Percentiles rank a stretch among this genome's conserved stretches.
Evolutionary conservation across 2,888 invertebrate genomes (phyloP).

Genomic region (Thera britannica): DNA sequence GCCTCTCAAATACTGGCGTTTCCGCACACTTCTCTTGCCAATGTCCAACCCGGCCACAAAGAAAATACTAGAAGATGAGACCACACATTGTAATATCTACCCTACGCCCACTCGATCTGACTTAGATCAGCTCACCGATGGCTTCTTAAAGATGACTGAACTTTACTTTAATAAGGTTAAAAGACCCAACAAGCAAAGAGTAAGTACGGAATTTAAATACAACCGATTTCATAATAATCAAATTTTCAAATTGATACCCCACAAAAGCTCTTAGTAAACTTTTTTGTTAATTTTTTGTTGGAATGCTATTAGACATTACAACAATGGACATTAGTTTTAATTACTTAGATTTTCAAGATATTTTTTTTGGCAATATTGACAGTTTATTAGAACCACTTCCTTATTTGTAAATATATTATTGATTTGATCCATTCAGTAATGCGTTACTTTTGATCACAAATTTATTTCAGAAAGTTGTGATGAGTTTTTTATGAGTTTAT

Average conservation of each 20-base stretch:
- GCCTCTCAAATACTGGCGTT: conserved; percentile 95
- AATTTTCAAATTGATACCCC: background rate
- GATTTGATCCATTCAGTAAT: conserved; percentile 9
- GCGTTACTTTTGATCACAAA: conserved; percentile 15
- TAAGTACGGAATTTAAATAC: conserved; percentile 75
- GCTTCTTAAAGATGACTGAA: conserved; percentile 93
- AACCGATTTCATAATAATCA: background rate
- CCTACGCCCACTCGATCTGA: conserved; percentile 86
- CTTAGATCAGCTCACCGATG: conserved; percentile 88
- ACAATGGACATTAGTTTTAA: background rate
- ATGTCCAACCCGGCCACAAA: conserved; percentile 91
- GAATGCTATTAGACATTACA: background rate
- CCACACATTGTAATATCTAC: conserved; percentile 93
- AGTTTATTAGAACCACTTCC: background rate
- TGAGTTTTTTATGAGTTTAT: conserved; percentile 21
- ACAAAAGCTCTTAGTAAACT: conserved; percentile 10
- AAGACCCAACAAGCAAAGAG: conserved; percentile 91
- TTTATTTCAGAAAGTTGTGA: conserved; percentile 6
- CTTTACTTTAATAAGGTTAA: conserved; percentile 95
- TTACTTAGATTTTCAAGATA: conserved; percentile 1
- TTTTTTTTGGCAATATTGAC: background rate
- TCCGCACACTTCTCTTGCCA: conserved; percentile 94
- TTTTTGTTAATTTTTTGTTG: conserved; percentile 2
- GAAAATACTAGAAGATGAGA: conserved; percentile 89
- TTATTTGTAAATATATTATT: conserved; percentile 18